Base-by-base conservation (phyloP, 2,888 invertebrate species). In the Amphipoea lucens region DNA sequence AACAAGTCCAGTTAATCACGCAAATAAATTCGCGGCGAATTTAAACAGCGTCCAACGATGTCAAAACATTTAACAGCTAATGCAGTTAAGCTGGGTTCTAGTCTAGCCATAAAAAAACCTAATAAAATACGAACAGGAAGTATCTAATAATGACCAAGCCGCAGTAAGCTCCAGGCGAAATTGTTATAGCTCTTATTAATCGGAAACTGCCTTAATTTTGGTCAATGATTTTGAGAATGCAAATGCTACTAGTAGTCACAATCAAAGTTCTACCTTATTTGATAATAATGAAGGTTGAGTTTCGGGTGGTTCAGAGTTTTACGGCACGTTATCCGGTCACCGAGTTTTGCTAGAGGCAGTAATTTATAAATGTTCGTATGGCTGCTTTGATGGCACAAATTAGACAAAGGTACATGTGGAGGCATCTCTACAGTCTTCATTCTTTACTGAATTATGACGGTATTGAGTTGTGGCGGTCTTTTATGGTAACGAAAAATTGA, bases 161-260 rank as follows among this genome's bases (percentile, higher is more conserved):
- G 91, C 88, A 88, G 93, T 78, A 70, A 82, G 87, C 96, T 94
- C 81, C 89, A 88, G 95, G 96, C 96, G 83, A 93, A 90, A 92
- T 91, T 90, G 93, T 95, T 96, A 95, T 94, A 94, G 93, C 94
- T 94, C 90, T 93, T 91, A 91, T 93, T 93, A 93, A 95, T 96
- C 95, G 95, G 94, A 96, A 95, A 96, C 95, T 93, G 91, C 95
- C 95, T 95, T 95, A 95, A 96, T 95, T 96, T 95, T 94, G 93
- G 94, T 96, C 95, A 96, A 95, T 96, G 96, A 94, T 95, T 95
- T 95, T 94, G 93, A 92, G 93, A 94, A 96, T 96, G 95, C 95
- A 95, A 96, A 96, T 95, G 85, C 87, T 78, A 63, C 51, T 63
- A 63, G 5, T 20, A 2, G 0, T 1, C 29, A 2, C 85, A 85